Conservation (phyloP, 2,113 vertebrate genomes). For the Edolisoma coerulescens region DNA sequence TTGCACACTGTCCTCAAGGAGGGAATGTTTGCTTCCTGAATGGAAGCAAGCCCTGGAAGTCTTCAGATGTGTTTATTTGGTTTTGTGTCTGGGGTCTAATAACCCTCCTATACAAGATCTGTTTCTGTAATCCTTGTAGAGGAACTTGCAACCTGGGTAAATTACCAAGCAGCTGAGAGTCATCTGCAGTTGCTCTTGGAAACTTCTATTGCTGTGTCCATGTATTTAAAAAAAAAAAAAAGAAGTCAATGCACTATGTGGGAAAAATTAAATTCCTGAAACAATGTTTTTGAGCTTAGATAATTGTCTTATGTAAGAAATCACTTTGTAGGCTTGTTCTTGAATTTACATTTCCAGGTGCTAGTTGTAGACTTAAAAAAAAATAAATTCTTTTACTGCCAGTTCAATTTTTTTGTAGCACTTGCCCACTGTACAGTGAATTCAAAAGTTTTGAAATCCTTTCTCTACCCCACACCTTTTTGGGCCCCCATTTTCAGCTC, state of each 20-base stretch:
- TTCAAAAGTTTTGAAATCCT: neutral
- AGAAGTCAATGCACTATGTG: rapidly evolving
- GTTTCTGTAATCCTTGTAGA: neutral
- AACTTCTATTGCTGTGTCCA: neutral
- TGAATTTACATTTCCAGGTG: neutral
- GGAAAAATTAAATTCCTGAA: neutral
- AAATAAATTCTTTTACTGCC: no score
- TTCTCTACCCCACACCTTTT: rapidly evolving
- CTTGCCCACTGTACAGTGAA: neutral
- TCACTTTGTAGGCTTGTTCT: neutral
- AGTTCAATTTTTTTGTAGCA: neutral
- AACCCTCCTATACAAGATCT: no score
- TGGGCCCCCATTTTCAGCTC: rapidly evolving
- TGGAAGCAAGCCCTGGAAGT: neutral
- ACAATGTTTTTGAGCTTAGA: neutral
- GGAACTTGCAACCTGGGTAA: neutral
- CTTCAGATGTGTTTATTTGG: neutral
- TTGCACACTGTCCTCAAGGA: rapidly evolving
- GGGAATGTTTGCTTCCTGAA: neutral
- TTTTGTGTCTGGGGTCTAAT: neutral
- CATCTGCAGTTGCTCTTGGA: neutral
- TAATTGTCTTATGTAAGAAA: neutral
- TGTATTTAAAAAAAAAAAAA: neutral
- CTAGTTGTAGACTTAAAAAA: no score
- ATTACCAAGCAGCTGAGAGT: neutral